Base-by-base conservation (phyloP, 2,113 vertebrate species). In the Dasyurus viverrinus region DNA sequence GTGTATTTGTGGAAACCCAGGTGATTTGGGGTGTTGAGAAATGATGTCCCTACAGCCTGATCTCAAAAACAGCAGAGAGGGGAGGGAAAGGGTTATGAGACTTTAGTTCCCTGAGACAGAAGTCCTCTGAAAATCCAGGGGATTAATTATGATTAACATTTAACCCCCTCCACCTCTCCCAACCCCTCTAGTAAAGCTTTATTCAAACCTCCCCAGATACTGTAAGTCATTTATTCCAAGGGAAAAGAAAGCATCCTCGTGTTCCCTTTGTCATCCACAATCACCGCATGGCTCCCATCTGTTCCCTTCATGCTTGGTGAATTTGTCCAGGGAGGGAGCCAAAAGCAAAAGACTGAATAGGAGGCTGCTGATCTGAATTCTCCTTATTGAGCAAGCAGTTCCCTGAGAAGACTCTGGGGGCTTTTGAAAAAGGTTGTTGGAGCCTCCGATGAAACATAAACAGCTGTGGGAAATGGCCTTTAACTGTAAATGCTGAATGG, bases 391-490 rank as follows among this genome's bases (percentile, higher is more conserved):
- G 19, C 36, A 98, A 94, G 96, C 96, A 96, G 97, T 95, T 93
- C 90, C 94, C 0, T 0, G 94, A 95, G 95, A 84, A 26, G 96
- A 95, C 98, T 95, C 97, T 96, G 89, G 98, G 98, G 98, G 98
- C 46, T 50, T 68, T n/a, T 0, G n/a, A 27, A 96, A 98, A 98
- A 98, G 97, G 97, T 95, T 98, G 96, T 92, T 30, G 57, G 60
- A 0, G 48, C 93, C 96, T 97, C 95, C 92, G 93, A 97, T 97
- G 97, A 57, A 97, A 94, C n/a, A 91, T 60, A 97, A 98, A 97
- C 97, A 98, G 98, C 97, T 98, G 96, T 96, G 94, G 96, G 96
- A 97, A 97, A 97, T 97, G 97, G 96, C 96, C 97, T 98, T 98
- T 98, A 93, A 84, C 96, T 97, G 96, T 68, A 96, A 95, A 54